phyloP scores from a whole-genome alignment of 2,113 vertebrate species.

The Apodemus speciosus region DNA sequence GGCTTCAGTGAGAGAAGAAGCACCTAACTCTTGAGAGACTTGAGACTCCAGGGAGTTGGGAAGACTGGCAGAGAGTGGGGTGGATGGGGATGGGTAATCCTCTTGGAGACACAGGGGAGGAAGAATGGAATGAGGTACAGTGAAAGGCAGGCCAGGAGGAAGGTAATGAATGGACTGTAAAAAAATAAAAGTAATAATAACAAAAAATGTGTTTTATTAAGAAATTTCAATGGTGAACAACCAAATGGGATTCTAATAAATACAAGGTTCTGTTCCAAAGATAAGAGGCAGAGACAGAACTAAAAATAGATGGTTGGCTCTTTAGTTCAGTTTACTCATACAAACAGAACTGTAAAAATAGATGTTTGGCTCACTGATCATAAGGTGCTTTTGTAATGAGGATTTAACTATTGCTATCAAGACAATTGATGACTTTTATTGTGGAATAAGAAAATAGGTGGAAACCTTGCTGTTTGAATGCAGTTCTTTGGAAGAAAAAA shows the following conservation, averaged over 20 bases:
- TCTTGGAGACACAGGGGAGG: too few species aligned
- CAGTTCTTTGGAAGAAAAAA: slow-evolving; percentile 11
- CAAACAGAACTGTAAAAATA: background rate
- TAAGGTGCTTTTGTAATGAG: background rate
- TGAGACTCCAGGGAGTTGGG: too few species aligned
- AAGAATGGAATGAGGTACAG: too few species aligned
- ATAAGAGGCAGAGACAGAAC: background rate
- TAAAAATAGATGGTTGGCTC: background rate
- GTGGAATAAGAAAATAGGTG: background rate
- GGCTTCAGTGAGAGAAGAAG: too few species aligned
- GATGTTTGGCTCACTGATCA: background rate
- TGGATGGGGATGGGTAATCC: too few species aligned
- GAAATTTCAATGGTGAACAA: background rate
- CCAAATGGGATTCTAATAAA: background rate
- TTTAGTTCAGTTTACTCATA: too few species aligned
- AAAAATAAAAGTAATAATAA: too few species aligned
- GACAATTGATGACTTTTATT: background rate
- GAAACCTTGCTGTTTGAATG: background rate
- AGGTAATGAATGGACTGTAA: too few species aligned
- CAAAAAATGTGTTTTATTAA: background rate
- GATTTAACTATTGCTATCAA: background rate
- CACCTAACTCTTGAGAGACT: too few species aligned
- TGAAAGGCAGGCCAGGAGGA: too few species aligned
- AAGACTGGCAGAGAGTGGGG: too few species aligned
- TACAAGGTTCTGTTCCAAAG: background rate